Evolutionary conservation across 2,888 invertebrate genomes (phyloP).

Genomic region (Dicyrtoma fusca): DNA sequence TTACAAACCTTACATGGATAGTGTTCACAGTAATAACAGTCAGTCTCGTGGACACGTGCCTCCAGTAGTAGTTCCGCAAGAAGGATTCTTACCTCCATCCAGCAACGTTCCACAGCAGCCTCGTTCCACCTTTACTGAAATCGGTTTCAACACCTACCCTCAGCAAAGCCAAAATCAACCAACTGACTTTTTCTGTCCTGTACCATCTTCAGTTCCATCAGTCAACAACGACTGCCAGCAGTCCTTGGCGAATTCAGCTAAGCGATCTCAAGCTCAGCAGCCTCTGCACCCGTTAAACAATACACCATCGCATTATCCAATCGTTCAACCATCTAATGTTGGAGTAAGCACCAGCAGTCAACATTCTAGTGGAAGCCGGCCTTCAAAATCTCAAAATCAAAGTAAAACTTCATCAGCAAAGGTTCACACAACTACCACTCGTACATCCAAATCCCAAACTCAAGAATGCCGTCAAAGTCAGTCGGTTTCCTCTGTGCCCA

Average conservation of each 20-base stretch:
- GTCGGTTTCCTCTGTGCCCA: too few relatives aligned
- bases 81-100: too few relatives aligned
- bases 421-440: background rate
- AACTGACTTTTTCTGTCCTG: too few relatives aligned
- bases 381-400: slow-evolving; percentile 1
- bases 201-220: background rate
- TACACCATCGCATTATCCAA: background rate
- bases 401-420: too few relatives aligned
- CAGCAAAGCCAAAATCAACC: too few relatives aligned
- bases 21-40: background rate
- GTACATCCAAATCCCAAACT: background rate
- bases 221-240: background rate
- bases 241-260: too few relatives aligned
- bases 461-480: too few relatives aligned
- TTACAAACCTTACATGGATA: slow-evolving; percentile 8
- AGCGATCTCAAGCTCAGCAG: background rate
- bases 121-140: background rate
- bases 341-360: background rate
- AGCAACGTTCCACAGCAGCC: background rate
- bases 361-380: background rate
- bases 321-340: background rate
- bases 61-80: background rate
- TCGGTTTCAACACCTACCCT: background rate
- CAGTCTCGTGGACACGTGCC: background rate
- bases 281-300: too few relatives aligned